Evolutionary conservation across 2,888 invertebrate species (phyloP).

Genomic region (Phaedon cochleariae): DNA sequence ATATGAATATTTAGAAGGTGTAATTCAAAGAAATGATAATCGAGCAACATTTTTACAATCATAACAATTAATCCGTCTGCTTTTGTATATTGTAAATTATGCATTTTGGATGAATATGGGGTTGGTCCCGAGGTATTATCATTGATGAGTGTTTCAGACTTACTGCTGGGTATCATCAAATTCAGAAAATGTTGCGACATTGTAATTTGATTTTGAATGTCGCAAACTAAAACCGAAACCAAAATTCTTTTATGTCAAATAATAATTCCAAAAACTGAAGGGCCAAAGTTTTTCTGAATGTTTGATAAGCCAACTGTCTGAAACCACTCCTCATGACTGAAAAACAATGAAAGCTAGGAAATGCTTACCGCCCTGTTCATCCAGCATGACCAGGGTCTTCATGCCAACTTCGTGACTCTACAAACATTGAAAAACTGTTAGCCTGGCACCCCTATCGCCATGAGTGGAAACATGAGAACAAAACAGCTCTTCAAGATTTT

Average conservation of each 20-base stretch:
- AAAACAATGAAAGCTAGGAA: conserved; percentile 57
- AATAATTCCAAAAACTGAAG: background rate
- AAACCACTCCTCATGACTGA: conserved; percentile 18
- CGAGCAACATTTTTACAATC: too few species aligned
- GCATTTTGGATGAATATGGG: background rate
- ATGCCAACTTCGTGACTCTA: conserved; percentile 99
- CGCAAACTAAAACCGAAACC: too few species aligned
- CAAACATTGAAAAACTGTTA: conserved; percentile 67
- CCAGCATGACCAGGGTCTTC: conserved; percentile 99
- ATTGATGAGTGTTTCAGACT: conserved; percentile 15
- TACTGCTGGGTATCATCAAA: conserved; percentile 1
- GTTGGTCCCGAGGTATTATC: background rate
- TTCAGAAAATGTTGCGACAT: background rate
- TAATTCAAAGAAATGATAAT: too few species aligned
- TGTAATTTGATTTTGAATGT: too few species aligned
- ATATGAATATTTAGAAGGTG: too few species aligned
- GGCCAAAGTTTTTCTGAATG: background rate
- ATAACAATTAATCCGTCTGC: too few species aligned
- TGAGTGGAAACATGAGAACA: background rate
- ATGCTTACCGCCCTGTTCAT: conserved; percentile 99
- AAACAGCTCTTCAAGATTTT: background rate
- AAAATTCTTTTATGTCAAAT: too few species aligned
- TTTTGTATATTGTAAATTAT: background rate
- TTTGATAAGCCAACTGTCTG: conserved; percentile 1
- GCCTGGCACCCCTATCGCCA: conserved; percentile 35